These are phyloP conservation scores for Picus viridis DNA, from an alignment of 2,797 vertebrate genomes.

Conservation along the genomic window DNA sequence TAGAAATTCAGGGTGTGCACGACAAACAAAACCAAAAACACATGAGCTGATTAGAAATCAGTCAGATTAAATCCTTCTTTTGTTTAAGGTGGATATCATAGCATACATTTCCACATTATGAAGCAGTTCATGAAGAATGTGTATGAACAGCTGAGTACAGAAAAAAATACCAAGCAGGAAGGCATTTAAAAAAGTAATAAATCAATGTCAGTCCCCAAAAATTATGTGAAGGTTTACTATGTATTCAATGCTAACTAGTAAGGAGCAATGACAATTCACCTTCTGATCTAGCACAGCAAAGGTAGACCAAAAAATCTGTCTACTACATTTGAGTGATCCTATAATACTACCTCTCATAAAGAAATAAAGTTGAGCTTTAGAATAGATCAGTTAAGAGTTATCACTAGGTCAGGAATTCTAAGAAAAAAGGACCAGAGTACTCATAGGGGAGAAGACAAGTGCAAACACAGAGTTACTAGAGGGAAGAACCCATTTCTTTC, in stretches of 20 bases:
- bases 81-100: not conserved
- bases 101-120: not conserved
- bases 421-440: not conserved
- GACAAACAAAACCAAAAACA: not conserved
- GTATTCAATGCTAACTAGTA: not conserved
- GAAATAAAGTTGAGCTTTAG: not conserved
- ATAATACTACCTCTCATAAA: not conserved
- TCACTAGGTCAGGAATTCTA: not conserved
- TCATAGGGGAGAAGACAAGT: not conserved
- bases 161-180: not conserved
- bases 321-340: not conserved
- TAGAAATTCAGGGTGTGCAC: not conserved
- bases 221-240: not conserved
- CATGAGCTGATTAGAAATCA: not conserved
- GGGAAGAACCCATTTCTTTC: not conserved
- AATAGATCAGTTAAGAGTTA: not conserved
- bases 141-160: not conserved
- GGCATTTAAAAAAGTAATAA: not conserved
- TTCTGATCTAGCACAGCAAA: not conserved
- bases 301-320: not conserved
- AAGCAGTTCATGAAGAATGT: not conserved
- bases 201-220: not conserved
- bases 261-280: not conserved
- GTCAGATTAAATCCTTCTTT: not conserved
- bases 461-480: not conserved